Evolutionary conservation across 1,140 invertebrate species (phyloP).

Genomic region (Leptinotarsa undecemlineata): DNA sequence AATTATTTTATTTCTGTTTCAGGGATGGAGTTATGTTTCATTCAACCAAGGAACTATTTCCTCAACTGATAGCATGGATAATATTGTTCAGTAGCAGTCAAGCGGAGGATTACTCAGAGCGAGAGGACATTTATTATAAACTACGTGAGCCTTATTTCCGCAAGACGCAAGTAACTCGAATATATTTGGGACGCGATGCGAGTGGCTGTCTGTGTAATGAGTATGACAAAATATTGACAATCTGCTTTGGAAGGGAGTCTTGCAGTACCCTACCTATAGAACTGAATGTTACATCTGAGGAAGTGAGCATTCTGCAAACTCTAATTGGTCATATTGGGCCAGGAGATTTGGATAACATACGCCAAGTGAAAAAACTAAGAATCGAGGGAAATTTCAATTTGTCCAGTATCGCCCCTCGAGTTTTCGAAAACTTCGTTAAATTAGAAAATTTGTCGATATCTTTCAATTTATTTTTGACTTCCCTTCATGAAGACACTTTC

Average conservation of each 20-base stretch:
- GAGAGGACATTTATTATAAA: slow-evolving; percentile 1
- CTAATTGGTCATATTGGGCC: slow-evolving; percentile 34
- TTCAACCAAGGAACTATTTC: neutral
- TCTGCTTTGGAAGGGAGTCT: slow-evolving; percentile 42
- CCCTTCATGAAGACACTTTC: slow-evolving; percentile 42
- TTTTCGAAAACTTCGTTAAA: slow-evolving; percentile 45
- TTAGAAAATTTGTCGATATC: slow-evolving; percentile 46
- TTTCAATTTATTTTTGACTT: slow-evolving; percentile 44
- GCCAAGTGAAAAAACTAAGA: slow-evolving; percentile 36
- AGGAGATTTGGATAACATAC: slow-evolving; percentile 41
- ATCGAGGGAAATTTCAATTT: slow-evolving; percentile 48
- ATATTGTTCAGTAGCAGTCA: neutral
- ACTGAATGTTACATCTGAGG: slow-evolving; percentile 29
- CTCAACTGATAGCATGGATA: neutral
- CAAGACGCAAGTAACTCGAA: neutral
- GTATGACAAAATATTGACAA: slow-evolving; percentile 29
- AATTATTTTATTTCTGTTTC: neutral
- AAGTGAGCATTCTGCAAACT: slow-evolving; percentile 38
- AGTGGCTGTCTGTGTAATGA: slow-evolving; percentile 46
- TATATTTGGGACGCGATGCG: slow-evolving; percentile 30
- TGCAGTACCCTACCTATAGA: slow-evolving; percentile 44
- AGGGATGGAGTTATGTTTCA: slow-evolving; percentile 4
- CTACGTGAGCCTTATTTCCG: neutral
- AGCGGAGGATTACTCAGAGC: neutral
- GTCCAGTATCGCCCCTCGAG: slow-evolving; percentile 35